Evolutionary conservation across 1,140 invertebrate genomes (phyloP).

Genomic region (Epicauta chinensis): DNA sequence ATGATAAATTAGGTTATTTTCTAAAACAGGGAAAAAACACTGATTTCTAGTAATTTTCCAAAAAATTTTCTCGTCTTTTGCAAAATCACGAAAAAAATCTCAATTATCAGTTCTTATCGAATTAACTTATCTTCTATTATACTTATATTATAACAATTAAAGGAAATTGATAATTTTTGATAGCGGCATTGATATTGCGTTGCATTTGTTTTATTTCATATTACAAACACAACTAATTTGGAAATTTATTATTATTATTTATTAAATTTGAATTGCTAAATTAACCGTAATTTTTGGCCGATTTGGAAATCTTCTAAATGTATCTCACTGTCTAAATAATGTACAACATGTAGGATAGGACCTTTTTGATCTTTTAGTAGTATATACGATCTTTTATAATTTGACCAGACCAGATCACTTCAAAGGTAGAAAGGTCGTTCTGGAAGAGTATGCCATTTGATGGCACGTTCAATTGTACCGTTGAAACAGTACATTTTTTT

Average conservation of each 20-base stretch:
- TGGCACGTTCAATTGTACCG: slow-evolving; percentile 16
- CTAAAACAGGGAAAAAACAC: too few relatives aligned
- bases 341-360: slow-evolving; percentile 18
- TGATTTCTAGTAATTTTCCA: too few relatives aligned
- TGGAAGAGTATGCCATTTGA: slow-evolving; percentile 19
- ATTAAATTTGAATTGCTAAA: too few relatives aligned
- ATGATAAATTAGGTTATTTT: too few relatives aligned
- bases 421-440: slow-evolving; percentile 14
- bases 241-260: slow-evolving; percentile 6
- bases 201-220: not conserved
- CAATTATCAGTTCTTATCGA: too few relatives aligned
- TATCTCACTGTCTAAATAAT: slow-evolving; percentile 16
- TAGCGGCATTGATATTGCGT: too few relatives aligned
- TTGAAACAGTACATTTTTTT: slow-evolving; percentile 12
- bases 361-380: slow-evolving; percentile 20
- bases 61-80: too few relatives aligned
- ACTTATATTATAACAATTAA: too few relatives aligned
- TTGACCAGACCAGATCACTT: slow-evolving; percentile 18
- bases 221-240: slow-evolving; percentile 6
- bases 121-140: too few relatives aligned
- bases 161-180: too few relatives aligned
- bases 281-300: slow-evolving; percentile 20
- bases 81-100: too few relatives aligned
- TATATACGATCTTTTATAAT: slow-evolving; percentile 17
- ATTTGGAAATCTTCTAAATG: slow-evolving; percentile 11